Evolutionary conservation across 2,113 vertebrate species (phyloP).

Genomic region (Malurus alboscapulatus): DNA sequence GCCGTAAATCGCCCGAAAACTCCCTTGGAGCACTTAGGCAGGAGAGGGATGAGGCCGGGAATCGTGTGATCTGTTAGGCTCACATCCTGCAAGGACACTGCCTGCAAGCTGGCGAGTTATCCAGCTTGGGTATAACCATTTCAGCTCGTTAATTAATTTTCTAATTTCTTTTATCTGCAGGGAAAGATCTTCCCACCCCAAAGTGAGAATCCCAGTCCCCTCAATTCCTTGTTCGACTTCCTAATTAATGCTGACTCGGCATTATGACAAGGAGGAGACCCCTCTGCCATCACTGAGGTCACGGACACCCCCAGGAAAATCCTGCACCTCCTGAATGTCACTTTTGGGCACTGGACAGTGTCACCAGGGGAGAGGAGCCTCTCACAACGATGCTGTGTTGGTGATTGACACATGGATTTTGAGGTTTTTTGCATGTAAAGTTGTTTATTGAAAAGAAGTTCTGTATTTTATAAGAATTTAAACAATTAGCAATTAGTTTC

Average conservation of each 20-base stretch:
- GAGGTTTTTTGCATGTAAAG: no score
- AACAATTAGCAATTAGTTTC: no score
- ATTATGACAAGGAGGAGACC: fast-evolving
- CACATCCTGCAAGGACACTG: background rate
- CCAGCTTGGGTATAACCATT: fast-evolving
- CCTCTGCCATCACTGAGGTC: background rate
- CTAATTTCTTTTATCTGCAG: background rate
- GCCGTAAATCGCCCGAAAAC: conserved; percentile 26
- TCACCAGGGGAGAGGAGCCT: background rate
- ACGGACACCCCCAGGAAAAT: background rate
- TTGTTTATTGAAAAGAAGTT: no score
- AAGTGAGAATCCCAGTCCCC: background rate
- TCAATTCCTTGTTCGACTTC: background rate
- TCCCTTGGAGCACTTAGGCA: background rate
- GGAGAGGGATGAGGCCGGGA: background rate
- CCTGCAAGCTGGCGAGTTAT: background rate
- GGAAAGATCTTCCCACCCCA: background rate
- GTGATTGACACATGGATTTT: no score
- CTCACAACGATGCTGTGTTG: background rate
- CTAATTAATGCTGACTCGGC: background rate
- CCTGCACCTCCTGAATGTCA: background rate
- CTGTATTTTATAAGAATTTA: no score
- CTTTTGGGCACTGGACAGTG: fast-evolving
- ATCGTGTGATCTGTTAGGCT: background rate
- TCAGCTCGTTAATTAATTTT: background rate